Evolutionary conservation across 2,797 vertebrate genomes (phyloP).

Genomic region (Saxicola maurus): DNA sequence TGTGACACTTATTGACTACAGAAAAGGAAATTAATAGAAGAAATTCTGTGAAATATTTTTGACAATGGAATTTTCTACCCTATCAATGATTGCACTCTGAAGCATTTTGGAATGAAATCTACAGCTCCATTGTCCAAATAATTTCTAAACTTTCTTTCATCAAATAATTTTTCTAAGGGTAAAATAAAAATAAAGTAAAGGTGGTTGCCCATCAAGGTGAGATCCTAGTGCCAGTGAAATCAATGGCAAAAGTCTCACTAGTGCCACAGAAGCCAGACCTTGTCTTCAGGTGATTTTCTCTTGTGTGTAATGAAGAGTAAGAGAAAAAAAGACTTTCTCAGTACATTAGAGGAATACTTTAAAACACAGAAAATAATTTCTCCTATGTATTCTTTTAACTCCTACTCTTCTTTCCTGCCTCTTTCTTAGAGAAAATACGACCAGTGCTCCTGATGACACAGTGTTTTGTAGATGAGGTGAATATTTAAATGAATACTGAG

Average conservation of each 20-base stretch:
- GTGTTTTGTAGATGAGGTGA: background rate
- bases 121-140: background rate
- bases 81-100: fast-evolving
- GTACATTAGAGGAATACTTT: background rate
- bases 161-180: background rate
- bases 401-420: background rate
- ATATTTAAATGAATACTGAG: background rate
- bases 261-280: background rate
- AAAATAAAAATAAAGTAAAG: background rate
- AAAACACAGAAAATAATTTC: background rate
- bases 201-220: background rate
- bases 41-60: background rate
- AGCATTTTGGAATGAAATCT: background rate
- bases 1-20: background rate
- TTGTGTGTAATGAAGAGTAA: background rate
- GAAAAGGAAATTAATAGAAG: background rate
- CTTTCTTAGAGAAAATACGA: background rate
- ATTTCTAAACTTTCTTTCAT: background rate
- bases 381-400: background rate
- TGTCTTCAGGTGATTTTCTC: background rate
- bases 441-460: background rate
- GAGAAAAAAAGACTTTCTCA: background rate
- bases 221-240: background rate
- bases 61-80: background rate
- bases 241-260: background rate